Base-by-base conservation (phyloP, 1,140 invertebrate species). In the Bombus fervidus region DNA sequence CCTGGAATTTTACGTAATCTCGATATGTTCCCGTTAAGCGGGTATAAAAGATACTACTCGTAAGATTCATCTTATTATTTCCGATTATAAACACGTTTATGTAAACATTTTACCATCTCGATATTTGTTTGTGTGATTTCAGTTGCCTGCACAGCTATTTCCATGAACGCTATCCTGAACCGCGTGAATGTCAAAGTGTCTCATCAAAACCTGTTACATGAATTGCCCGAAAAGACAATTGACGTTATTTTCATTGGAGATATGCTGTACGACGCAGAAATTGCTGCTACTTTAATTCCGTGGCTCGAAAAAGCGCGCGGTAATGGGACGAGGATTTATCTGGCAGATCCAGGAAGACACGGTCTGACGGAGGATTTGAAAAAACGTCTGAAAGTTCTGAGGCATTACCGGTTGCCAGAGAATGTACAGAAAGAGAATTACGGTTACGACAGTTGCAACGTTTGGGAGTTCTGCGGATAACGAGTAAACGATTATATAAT, bases 251-350 rank as follows among this genome's bases (percentile, higher is more conserved):
- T 96, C 15, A 91, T 96, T 34, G 96, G 96, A 25, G 96, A 96
- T 89, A 95, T 96, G 92, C 95, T 96, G 84, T 96, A 96, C 86
- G 95, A 96, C 86, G 95, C 96, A 85, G 94, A 95, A 72, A 95
- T 96, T 75, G 94, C 95, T 3, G 91, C 86, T 9, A 47, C 81
- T 15, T 83, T 96, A 22, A 95, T 96, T 59, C 86, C 94, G 0
- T 96, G 96, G 96, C 88, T 96, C 1, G 81, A 90, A 9, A 79
- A 81, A 15, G 84, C 95, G 10, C 71, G 84, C 22, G 43, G 47
- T 4, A 75, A 91, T 8, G 94, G 94, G 10, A 94, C 95, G 85
- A 91, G 77, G 31, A 92, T 95, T 74, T 92, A 93, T 66, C 64
- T 95, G 43, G 94, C 91, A 18, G 95, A 95, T 91, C 94, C 94